These are phyloP conservation scores for Acromyrmex echinatior DNA, from an alignment of 1,140 invertebrate genomes.

Conservation along the genomic window DNA sequence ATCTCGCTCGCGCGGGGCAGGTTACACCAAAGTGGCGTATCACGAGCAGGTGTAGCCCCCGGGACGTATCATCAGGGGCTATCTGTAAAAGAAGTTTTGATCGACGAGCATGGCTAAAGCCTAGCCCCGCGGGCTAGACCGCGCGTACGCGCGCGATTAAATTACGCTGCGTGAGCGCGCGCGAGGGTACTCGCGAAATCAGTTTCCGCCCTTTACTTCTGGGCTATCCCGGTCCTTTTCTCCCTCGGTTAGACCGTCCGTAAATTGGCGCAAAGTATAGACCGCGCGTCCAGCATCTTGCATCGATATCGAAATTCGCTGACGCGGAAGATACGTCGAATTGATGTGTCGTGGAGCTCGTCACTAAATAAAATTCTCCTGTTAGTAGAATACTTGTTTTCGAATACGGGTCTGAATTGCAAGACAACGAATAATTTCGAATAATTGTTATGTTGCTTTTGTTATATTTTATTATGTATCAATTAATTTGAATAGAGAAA, in stretches of 20 bases:
- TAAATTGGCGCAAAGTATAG: slow-evolving; percentile 64
- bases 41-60: slow-evolving; percentile 77
- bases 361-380: not conserved
- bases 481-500: not conserved
- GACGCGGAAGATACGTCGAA: slow-evolving; percentile 20
- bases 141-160: slow-evolving; percentile 59
- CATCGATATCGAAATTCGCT: slow-evolving; percentile 51
- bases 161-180: slow-evolving; percentile 33
- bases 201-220: slow-evolving; percentile 60
- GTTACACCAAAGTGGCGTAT: slow-evolving; percentile 71
- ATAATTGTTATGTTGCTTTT: not conserved
- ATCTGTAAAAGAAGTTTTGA: slow-evolving; percentile 68
- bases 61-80: slow-evolving; percentile 72
- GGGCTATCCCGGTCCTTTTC: not conserved
- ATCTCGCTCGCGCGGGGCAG: slow-evolving; percentile 49
- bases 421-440: not conserved
- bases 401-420: not conserved
- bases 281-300: slow-evolving; percentile 16
- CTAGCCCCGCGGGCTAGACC: slow-evolving; percentile 21
- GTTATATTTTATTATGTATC: not conserved
- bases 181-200: slow-evolving; percentile 52
- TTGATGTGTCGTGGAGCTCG: not conserved
- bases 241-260: not conserved
- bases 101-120: slow-evolving; percentile 45
- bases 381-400: not conserved